Conservation (phyloP, 2,113 vertebrate species). For the Anhinga anhinga region DNA sequence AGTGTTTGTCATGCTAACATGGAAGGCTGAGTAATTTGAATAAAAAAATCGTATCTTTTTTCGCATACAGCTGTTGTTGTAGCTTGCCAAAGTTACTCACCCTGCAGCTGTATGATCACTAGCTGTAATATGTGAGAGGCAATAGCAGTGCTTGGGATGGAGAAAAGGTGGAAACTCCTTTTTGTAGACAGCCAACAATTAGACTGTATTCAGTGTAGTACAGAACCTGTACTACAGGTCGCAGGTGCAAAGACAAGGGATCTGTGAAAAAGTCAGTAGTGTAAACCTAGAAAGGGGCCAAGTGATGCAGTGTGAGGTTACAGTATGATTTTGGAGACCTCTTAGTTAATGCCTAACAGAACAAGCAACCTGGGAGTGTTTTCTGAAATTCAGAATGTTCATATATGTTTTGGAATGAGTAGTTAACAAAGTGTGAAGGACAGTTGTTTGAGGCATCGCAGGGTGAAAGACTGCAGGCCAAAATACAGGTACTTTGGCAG, state of each 20-base stretch:
- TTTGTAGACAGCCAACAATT: not conserved
- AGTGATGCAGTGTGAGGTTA: not conserved
- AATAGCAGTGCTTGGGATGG: not conserved
- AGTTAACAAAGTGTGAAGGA: not conserved
- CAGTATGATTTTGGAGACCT: not conserved
- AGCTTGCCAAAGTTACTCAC: not conserved
- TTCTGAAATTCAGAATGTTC: not conserved
- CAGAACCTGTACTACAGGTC: not conserved
- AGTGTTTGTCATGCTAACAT: not conserved
- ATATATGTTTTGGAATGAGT: not conserved
- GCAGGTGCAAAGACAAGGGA: not conserved
- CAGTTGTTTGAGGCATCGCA: not conserved
- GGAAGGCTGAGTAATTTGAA: not conserved
- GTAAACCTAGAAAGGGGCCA: not conserved
- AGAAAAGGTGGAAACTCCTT: not conserved
- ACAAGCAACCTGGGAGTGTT: accelerated
- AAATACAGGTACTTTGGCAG: not conserved
- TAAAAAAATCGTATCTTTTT: not conserved
- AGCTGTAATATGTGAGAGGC: not conserved
- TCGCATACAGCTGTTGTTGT: not conserved
- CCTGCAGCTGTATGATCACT: not conserved
- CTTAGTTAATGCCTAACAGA: not conserved
- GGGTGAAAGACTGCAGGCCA: not conserved
- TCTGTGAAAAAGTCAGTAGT: not conserved
- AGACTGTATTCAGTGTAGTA: not conserved